Percentiles rank a stretch among this genome's conserved stretches.
Evolutionary conservation across 1,140 invertebrate species (phyloP).

Genomic region (Brachionus angularis): DNA sequence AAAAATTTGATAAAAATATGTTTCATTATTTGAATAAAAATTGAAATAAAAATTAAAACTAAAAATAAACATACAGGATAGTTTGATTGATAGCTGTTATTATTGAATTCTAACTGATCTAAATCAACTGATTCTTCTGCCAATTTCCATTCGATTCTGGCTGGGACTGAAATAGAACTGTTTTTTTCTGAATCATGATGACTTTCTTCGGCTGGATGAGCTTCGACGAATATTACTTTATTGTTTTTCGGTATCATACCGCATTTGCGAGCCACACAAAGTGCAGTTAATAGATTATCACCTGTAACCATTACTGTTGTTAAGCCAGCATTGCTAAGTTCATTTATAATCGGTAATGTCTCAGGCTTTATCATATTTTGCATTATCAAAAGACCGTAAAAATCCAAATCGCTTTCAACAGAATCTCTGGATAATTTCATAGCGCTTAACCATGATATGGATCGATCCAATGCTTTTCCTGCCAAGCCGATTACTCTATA

Average conservation of each 20-base stretch:
- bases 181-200: not conserved
- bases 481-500: slow-evolving; percentile 60
- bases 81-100: not conserved
- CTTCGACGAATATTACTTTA: slow-evolving; percentile 68
- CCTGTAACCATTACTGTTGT: slow-evolving; percentile 89
- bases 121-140: slow-evolving; percentile 20
- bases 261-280: slow-evolving; percentile 90
- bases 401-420: slow-evolving; percentile 73
- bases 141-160: slow-evolving; percentile 39
- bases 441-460: slow-evolving; percentile 46
- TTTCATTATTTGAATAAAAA: no score
- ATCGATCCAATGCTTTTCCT: slow-evolving; percentile 52
- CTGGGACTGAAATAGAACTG: not conserved
- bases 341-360: slow-evolving; percentile 70
- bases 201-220: slow-evolving; percentile 46
- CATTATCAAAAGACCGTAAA: slow-evolving; percentile 80
- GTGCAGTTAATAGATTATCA: slow-evolving; percentile 91
- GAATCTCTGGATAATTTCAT: slow-evolving; percentile 51
- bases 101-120: slow-evolving; percentile 13
- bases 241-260: slow-evolving; percentile 73
- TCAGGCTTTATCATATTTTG: slow-evolving; percentile 86
- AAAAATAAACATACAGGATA: slow-evolving; percentile 7
- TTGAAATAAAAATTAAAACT: not conserved
- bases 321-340: slow-evolving; percentile 79
- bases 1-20: no score